phyloP scores from a whole-genome alignment of 2,888 invertebrate genomes.

The Lasioglossum zephyrum region DNA sequence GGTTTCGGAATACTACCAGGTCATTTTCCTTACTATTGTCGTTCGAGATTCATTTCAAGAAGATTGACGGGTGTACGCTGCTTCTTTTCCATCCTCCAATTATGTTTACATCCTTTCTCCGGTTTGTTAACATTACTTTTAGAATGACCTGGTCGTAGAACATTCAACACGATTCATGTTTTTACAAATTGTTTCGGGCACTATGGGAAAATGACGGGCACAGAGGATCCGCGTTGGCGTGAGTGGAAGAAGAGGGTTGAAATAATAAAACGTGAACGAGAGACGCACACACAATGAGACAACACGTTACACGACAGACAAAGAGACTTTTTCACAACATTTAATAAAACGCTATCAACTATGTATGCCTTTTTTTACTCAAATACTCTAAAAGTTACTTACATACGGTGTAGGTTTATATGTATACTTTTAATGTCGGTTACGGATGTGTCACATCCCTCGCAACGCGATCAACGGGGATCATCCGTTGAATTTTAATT shows the following conservation, averaged over 20 bases:
- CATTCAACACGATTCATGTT: background rate
- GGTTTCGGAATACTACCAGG: background rate
- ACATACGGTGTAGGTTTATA: conserved; percentile 80
- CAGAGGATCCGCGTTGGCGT: background rate
- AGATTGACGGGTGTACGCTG: background rate
- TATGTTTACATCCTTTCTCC: background rate
- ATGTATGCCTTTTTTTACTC: conserved; percentile 82
- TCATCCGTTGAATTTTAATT: conserved; percentile 22
- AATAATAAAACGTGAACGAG: conserved; percentile 29
- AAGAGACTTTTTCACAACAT: conserved; percentile 78
- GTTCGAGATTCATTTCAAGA: background rate
- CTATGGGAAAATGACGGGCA: background rate
- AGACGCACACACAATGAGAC: conserved; percentile 61
- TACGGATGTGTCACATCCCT: conserved; percentile 77
- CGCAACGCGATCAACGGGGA: conserved; percentile 67
- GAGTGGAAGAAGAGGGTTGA: background rate
- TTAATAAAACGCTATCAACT: conserved; percentile 84
- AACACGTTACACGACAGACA: conserved; percentile 69
- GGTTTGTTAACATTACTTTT: background rate
- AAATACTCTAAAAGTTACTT: conserved; percentile 83
- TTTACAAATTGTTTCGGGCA: background rate
- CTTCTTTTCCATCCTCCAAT: background rate
- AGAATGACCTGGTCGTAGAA: background rate
- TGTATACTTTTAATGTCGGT: conserved; percentile 74
- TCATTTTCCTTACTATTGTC: background rate